These are phyloP conservation scores for Sitodiplosis mosellana DNA, from an alignment of 1,140 invertebrate species.

Conservation along the genomic window DNA sequence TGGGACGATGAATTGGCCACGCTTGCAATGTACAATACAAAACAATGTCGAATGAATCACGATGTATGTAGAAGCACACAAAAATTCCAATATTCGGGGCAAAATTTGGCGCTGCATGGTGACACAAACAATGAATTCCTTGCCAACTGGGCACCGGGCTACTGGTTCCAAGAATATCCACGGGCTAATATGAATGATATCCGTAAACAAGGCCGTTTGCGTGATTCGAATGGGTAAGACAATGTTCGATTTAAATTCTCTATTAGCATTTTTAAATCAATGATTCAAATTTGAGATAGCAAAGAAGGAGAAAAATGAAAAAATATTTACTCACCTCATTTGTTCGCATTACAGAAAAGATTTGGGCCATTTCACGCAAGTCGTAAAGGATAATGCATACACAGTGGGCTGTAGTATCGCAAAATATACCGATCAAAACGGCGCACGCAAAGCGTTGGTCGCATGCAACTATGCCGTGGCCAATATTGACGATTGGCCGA, in stretches of 20 bases:
- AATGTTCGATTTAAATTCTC: too few species aligned
- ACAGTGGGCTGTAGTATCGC: neutral
- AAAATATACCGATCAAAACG: neutral
- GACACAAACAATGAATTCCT: too few species aligned
- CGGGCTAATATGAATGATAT: too few species aligned
- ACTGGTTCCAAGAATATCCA: too few species aligned
- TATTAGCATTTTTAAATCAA: too few species aligned
- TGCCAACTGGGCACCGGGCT: too few species aligned
- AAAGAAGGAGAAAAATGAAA: too few species aligned
- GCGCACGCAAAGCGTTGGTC: neutral
- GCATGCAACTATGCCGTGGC: neutral
- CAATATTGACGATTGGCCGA: neutral
- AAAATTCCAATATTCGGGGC: neutral
- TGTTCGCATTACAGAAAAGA: too few species aligned
- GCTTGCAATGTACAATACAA: neutral
- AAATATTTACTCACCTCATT: too few species aligned
- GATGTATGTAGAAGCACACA: neutral
- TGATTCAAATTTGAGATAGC: too few species aligned
- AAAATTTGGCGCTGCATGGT: neutral
- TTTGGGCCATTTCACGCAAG: slow-evolving; percentile 1
- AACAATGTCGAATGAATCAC: neutral
- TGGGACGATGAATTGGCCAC: neutral
- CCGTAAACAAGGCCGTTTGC: too few species aligned
- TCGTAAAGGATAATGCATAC: neutral
- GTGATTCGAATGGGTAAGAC: too few species aligned